Base-by-base conservation (phyloP, 2,113 vertebrate genomes). In the Noturus placidus region DNA sequence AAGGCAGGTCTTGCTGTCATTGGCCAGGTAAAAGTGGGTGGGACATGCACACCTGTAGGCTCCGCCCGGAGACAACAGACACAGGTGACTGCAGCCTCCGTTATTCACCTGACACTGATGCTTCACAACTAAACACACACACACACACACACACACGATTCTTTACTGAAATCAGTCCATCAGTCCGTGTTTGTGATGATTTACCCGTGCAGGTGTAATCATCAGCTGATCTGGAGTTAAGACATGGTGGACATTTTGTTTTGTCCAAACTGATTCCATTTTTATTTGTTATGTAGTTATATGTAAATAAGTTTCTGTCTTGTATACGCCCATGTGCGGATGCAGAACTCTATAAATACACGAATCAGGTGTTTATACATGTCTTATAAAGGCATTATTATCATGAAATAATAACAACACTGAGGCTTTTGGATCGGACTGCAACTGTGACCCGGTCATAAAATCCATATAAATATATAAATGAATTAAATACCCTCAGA, bases 11-110 rank as follows among this genome's bases (percentile, higher is more conserved):
- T 91, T 97, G 33, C 97, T 97, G 2, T 99, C 98, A 0, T 95
- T 90, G 0, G 97, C 97, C 87, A 99, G 93, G 92, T 99, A 99
- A 93, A 99, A 99, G 93, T 99, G 99, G 90, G 97, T 98, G 88
- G 98, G 98, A 90, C 98, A 99, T 14, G 98, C 97, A 0, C 98
- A 99, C 80, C 96, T 97, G 94, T 96, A 97, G 8, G 96, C 95
- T 0, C 97, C 98, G 0, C 96, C 97, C 0, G 98, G 98, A 0
- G 98, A 97, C 70, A 99, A 95, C 69, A 99, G 95, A 89, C 98
- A 99, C 87, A 99, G 94, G 93, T 99, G 99, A 92, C 97, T 99
- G 95, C 98, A 99, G 90, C 97, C 98, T 0, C 96, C 98, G 0
- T 99, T 99, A 93, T 96, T 93, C 84, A 88, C 92, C 91, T 98